phyloP scores from a whole-genome alignment of 30 jellyfish, hydroid and myxozoan species.

The Cassiopea xamachana region DNA sequence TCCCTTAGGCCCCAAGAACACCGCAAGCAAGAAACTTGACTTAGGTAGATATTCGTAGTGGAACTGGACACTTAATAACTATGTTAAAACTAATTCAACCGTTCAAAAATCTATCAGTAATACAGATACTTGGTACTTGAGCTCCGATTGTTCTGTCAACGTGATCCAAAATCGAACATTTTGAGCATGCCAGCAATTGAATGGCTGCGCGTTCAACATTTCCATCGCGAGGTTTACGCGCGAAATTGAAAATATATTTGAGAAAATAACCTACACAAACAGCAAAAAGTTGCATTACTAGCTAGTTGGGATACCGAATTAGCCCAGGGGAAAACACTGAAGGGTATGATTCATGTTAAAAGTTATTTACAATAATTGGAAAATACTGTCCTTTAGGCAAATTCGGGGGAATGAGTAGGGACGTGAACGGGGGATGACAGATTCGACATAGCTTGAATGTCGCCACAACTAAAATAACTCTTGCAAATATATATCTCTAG shows the following conservation, averaged over 20 bases:
- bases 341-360: too few species aligned
- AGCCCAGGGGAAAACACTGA: too few species aligned
- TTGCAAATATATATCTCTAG: too few species aligned
- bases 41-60: neutral
- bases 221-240: conserved; percentile 66
- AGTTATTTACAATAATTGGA: neutral
- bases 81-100: too few species aligned
- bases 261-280: neutral
- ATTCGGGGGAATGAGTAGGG: neutral
- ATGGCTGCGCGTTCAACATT: conserved; percentile 44
- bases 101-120: too few species aligned
- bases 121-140: too few species aligned
- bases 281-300: neutral
- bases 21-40: neutral
- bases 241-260: conserved; percentile 66
- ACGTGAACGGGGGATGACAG: neutral
- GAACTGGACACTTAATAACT: neutral
- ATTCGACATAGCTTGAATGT: too few species aligned
- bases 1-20: conserved; percentile 34
- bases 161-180: conserved; percentile 31
- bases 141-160: neutral
- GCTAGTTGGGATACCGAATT: neutral
- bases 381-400: neutral
- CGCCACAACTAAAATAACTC: too few species aligned
- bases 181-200: conserved; percentile 67